These are phyloP conservation scores for Pseudomyrmex concolor DNA, from an alignment of 1,140 invertebrate genomes.

Conservation along the genomic window DNA sequence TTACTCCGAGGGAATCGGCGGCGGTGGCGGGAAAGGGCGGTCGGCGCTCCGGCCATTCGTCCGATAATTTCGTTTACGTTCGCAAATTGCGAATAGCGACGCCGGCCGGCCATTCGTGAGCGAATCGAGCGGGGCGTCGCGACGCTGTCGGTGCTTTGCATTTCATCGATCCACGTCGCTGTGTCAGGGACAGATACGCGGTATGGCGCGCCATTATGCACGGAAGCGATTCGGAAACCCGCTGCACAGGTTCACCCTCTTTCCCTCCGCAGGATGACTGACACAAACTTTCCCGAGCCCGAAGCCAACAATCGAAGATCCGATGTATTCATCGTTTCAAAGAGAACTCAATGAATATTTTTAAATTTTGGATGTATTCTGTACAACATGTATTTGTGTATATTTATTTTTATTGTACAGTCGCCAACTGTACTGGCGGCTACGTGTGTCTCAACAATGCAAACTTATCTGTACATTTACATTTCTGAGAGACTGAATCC, in stretches of 20 bases:
- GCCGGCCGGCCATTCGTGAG: slow-evolving; percentile 17
- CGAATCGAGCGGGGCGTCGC: slow-evolving; percentile 15
- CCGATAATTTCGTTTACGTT: slow-evolving; percentile 60
- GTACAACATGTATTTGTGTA: too few species aligned
- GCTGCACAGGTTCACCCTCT: neutral
- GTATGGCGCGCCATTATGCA: slow-evolving; percentile 39
- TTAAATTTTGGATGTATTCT: too few species aligned
- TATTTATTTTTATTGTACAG: too few species aligned
- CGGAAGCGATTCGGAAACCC: slow-evolving; percentile 41
- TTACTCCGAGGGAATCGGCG: slow-evolving; percentile 19
- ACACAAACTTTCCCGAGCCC: neutral
- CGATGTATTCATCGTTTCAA: neutral
- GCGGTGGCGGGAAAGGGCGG: slow-evolving; percentile 16
- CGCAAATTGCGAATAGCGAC: slow-evolving; percentile 54
- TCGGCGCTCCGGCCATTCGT: slow-evolving; percentile 15
- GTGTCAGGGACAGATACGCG: slow-evolving; percentile 56
- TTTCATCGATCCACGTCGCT: slow-evolving; percentile 54
- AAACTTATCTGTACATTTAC: too few species aligned
- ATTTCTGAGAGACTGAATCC: neutral
- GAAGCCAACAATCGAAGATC: neutral
- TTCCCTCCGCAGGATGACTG: neutral
- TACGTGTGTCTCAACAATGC: too few species aligned
- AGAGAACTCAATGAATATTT: neutral
- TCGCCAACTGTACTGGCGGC: too few species aligned
- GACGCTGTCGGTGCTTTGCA: slow-evolving; percentile 52